These are phyloP conservation scores for Actenoides lindsayi DNA, from an alignment of 2,113 vertebrate species.

Conservation along the genomic window DNA sequence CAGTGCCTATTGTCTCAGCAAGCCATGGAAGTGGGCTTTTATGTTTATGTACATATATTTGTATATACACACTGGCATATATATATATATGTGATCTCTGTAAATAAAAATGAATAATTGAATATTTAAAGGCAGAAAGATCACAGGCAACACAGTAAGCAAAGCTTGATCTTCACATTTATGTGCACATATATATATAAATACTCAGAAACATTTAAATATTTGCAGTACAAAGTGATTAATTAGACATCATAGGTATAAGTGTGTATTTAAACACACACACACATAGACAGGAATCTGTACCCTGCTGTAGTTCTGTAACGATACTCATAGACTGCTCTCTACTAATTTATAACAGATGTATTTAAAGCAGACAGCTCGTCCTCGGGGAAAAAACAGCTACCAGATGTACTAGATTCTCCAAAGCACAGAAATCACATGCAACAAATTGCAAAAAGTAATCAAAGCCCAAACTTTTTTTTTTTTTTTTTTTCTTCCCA, in stretches of 20 bases:
- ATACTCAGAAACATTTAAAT: background rate
- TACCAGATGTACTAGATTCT: constrained; percentile 10
- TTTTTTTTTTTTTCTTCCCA: background rate
- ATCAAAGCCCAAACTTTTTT: background rate
- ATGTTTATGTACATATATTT: background rate
- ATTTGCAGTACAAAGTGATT: background rate
- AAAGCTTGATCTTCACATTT: background rate
- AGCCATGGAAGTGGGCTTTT: background rate
- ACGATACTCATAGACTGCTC: background rate
- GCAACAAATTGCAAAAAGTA: constrained; percentile 45
- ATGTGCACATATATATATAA: background rate
- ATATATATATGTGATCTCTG: background rate
- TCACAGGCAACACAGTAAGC: background rate
- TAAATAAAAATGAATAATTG: background rate
- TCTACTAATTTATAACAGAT: background rate
- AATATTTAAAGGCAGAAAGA: background rate
- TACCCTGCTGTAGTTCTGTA: background rate
- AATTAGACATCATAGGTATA: background rate
- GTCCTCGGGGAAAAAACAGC: background rate
- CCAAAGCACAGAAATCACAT: constrained; percentile 14
- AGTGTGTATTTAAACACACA: background rate
- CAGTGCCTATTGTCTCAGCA: constrained; percentile 38
- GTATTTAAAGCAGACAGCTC: background rate
- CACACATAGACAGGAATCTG: background rate
- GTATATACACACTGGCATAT: background rate